These are phyloP conservation scores for Branchinecta sandiegonensis DNA, from an alignment of 2,888 invertebrate species.

Conservation along the genomic window DNA sequence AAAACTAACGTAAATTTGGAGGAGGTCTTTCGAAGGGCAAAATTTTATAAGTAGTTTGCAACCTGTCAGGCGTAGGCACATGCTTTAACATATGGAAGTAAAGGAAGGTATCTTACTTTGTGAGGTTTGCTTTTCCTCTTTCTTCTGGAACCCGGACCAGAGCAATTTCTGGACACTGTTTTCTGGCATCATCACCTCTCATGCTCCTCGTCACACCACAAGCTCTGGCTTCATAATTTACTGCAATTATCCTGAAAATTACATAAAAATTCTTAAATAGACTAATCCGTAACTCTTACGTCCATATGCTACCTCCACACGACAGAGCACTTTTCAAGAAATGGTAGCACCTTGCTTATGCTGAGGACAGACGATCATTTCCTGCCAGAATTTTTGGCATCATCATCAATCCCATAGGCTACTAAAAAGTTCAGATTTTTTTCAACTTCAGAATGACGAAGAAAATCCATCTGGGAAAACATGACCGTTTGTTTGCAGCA, in stretches of 20 bases:
- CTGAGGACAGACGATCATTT: no score
- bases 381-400: no score
- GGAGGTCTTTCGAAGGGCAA: no score
- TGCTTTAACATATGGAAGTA: no score
- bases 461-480: no score
- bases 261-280: background rate
- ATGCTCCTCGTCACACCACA: constrained; percentile 77
- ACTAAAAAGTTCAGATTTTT: no score
- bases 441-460: no score
- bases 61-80: no score
- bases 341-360: constrained; percentile 16
- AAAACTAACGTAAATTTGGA: no score
- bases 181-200: constrained; percentile 79
- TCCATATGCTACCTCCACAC: background rate
- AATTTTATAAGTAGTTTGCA: no score
- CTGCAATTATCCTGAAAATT: constrained; percentile 71
- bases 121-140: constrained; percentile 83
- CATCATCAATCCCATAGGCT: no score
- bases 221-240: constrained; percentile 86
- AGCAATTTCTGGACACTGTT: constrained; percentile 70
- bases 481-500: no score
- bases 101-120: constrained; percentile 47
- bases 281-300: background rate
- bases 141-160: constrained; percentile 69
- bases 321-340: background rate